Conservation (phyloP, 2,888 invertebrate species). For the Apodemia hepburni region DNA sequence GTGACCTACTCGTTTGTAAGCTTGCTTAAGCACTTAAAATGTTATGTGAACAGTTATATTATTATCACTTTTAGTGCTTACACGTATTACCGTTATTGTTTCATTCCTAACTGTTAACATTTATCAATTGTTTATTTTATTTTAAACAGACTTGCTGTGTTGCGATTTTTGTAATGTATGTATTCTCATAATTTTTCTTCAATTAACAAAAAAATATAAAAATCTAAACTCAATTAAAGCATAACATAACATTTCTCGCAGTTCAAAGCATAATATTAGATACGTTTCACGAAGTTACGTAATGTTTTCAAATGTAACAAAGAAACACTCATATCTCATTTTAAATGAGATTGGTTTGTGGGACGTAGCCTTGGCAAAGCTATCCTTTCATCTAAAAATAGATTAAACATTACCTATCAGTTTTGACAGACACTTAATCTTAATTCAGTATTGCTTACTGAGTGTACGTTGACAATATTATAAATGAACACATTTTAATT, state of each 20-base stretch:
- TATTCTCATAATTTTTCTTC: no score
- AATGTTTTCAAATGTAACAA: slow-evolving; percentile 4
- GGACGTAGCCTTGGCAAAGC: slow-evolving; percentile 6
- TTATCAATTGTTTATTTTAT: no score
- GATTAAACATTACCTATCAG: slow-evolving; percentile 8
- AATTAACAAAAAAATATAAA: background rate
- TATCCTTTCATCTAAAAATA: slow-evolving; percentile 12
- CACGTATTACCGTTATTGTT: no score
- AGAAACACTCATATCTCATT: slow-evolving; percentile 3
- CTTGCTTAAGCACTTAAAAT: no score
- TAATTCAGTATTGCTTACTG: background rate
- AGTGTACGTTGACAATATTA: slow-evolving; percentile 9
- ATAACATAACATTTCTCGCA: no score
- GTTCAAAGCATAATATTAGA: background rate
- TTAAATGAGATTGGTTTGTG: background rate
- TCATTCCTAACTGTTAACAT: no score
- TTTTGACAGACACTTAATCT: slow-evolving; percentile 9
- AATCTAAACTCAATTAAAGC: background rate
- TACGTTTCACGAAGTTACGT: background rate
- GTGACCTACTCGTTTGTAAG: no score
- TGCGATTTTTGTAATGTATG: no score
- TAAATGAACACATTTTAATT: slow-evolving; percentile 1
- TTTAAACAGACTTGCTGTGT: no score
- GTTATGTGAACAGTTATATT: no score
- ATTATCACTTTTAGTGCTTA: no score